These are phyloP conservation scores for Apamea crenata DNA, from an alignment of 2,888 invertebrate species.

Conservation along the genomic window DNA sequence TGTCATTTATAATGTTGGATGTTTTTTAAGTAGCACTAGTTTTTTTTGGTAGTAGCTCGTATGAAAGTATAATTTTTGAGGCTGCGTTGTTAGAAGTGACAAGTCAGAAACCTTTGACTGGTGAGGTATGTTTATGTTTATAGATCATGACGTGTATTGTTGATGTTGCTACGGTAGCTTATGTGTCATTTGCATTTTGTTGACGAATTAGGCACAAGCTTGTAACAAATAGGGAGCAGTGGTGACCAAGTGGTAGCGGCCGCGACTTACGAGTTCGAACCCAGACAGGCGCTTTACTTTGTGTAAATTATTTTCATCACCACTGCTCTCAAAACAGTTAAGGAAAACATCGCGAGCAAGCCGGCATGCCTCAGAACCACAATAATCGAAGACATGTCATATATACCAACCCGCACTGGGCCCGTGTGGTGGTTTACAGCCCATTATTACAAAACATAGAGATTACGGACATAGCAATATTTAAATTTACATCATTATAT, in stretches of 20 bases:
- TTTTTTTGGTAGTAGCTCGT: slow-evolving; percentile 68
- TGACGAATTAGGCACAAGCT: neutral
- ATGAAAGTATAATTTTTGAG: slow-evolving; percentile 64
- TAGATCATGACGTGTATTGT: slow-evolving; percentile 20
- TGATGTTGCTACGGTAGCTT: neutral
- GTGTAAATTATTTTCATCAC: too few species aligned
- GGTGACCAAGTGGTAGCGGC: too few species aligned
- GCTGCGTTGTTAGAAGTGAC: slow-evolving; percentile 48
- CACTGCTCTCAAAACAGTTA: neutral
- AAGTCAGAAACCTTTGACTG: slow-evolving; percentile 28
- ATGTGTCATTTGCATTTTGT: neutral
- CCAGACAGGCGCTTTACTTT: too few species aligned
- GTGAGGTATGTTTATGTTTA: slow-evolving; percentile 16
- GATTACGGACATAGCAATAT: neutral
- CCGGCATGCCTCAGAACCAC: too few species aligned
- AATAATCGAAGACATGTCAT: too few species aligned
- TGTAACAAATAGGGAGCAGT: too few species aligned
- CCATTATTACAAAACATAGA: neutral
- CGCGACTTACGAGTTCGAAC: too few species aligned
- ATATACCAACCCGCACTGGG: too few species aligned
- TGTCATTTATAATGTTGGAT: slow-evolving; percentile 63
- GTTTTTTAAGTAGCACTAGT: slow-evolving; percentile 65
- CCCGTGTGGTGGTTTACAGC: neutral
- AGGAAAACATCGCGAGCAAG: neutral
- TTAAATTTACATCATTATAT: neutral